These are phyloP conservation scores for Leucoptera coffeella DNA, from an alignment of 2,888 invertebrate species.

Conservation along the genomic window DNA sequence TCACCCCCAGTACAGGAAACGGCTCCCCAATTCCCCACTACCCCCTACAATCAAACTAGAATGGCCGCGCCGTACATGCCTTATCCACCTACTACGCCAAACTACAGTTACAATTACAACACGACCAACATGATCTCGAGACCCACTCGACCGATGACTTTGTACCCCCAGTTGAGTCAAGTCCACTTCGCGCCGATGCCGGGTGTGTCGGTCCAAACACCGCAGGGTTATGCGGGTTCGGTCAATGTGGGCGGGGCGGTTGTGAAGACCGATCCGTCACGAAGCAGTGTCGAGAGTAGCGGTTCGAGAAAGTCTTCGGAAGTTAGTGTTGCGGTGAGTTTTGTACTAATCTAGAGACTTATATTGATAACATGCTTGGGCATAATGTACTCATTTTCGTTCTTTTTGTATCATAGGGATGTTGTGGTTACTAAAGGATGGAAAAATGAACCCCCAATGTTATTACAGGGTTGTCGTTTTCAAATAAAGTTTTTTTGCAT, in stretches of 20 bases:
- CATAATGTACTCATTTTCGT: too few relatives aligned
- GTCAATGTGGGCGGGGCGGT: slow-evolving; percentile 9
- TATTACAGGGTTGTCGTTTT: too few relatives aligned
- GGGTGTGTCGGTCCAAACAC: too few relatives aligned
- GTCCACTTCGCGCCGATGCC: slow-evolving; percentile 19
- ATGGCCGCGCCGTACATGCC: slow-evolving; percentile 27
- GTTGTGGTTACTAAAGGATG: too few relatives aligned
- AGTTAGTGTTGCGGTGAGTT: slow-evolving; percentile 21
- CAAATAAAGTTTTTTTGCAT: too few relatives aligned
- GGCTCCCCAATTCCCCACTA: slow-evolving; percentile 4
- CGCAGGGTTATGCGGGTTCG: neutral
- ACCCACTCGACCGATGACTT: slow-evolving; percentile 18
- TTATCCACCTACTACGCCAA: slow-evolving; percentile 14
- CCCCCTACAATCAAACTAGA: slow-evolving; percentile 29
- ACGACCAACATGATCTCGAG: slow-evolving; percentile 38
- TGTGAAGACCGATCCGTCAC: slow-evolving; percentile 16
- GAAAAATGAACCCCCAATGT: too few relatives aligned
- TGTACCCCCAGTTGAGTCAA: slow-evolving; percentile 26
- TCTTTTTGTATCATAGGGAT: too few relatives aligned
- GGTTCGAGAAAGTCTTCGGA: slow-evolving; percentile 25
- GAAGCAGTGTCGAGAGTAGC: slow-evolving; percentile 19
- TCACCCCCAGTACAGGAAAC: slow-evolving; percentile 9
- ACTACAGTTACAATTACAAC: slow-evolving; percentile 27
- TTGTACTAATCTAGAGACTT: neutral
- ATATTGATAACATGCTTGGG: too few relatives aligned